Percentiles rank a stretch among this genome's conserved stretches.
Evolutionary conservation across 2,888 invertebrate species (phyloP).

Genomic region (Actias luna): DNA sequence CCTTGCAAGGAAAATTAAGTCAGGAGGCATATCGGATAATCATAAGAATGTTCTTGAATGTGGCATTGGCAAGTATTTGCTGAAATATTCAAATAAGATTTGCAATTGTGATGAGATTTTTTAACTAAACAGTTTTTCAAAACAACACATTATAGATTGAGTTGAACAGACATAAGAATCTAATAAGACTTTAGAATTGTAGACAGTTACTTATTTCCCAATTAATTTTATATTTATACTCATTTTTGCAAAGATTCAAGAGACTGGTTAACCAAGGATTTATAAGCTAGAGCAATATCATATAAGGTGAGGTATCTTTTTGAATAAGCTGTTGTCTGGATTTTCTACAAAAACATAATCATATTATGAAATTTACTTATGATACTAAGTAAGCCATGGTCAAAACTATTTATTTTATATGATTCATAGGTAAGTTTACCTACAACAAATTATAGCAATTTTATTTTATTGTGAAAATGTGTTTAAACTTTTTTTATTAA

Average conservation of each 20-base stretch:
- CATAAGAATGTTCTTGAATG: not conserved
- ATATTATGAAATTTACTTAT: not conserved
- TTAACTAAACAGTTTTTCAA: not conserved
- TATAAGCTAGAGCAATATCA: not conserved
- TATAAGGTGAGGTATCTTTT: not conserved
- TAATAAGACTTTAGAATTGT: not conserved
- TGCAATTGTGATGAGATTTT: not conserved
- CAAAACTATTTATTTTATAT: not conserved
- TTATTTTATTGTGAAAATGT: not conserved
- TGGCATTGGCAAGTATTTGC: not conserved
- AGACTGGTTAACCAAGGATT: not conserved
- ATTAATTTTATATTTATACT: not conserved
- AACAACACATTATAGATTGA: not conserved
- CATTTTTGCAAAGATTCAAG: not conserved
- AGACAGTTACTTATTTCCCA: constrained; percentile 15
- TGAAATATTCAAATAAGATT: not conserved
- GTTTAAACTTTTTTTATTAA: not conserved
- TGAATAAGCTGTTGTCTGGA: not conserved
- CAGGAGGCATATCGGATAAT: not conserved
- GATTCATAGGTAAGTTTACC: not conserved
- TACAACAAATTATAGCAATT: not conserved
- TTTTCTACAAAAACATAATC: not conserved
- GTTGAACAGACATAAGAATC: not conserved
- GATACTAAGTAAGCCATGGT: not conserved
- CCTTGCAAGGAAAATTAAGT: not conserved